Conservation (phyloP, 2,888 invertebrate genomes). For the Onchidella celtica region DNA sequence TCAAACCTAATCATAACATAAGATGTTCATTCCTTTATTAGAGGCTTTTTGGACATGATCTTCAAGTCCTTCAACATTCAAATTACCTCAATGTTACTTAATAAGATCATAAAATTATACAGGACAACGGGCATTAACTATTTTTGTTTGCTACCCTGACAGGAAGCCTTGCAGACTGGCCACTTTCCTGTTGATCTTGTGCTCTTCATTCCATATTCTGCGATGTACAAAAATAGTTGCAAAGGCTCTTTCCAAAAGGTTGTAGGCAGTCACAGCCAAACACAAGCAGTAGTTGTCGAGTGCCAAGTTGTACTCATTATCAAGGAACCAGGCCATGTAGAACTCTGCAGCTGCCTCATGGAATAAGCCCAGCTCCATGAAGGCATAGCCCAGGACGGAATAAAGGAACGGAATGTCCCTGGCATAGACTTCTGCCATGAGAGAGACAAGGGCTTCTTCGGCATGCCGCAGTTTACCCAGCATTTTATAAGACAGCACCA, state of each 20-base stretch:
- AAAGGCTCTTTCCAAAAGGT: slow-evolving; percentile 61
- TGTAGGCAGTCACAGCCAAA: slow-evolving; percentile 62
- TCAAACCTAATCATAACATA: no score
- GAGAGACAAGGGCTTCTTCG: slow-evolving; percentile 67
- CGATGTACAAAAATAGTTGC: slow-evolving; percentile 60
- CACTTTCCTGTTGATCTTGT: slow-evolving; percentile 48
- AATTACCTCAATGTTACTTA: no score
- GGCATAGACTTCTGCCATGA: slow-evolving; percentile 67
- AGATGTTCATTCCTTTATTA: no score
- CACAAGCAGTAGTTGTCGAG: slow-evolving; percentile 75
- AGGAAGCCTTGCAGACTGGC: slow-evolving; percentile 45
- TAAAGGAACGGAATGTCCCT: slow-evolving; percentile 69
- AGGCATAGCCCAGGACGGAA: slow-evolving; percentile 76
- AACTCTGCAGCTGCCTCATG: slow-evolving; percentile 76
- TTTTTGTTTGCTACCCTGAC: no score
- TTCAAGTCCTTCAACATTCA: no score
- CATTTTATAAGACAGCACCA: slow-evolving; percentile 75
- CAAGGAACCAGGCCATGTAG: slow-evolving; percentile 65
- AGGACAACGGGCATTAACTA: no score
- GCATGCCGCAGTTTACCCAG: slow-evolving; percentile 68
- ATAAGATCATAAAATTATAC: no score
- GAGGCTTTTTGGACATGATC: no score
- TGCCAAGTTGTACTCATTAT: slow-evolving; percentile 72
- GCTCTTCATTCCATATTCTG: slow-evolving; percentile 57
- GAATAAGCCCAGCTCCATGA: slow-evolving; percentile 76